Conservation (phyloP, 2,113 vertebrate species). For the Diphyllodes magnificus region DNA sequence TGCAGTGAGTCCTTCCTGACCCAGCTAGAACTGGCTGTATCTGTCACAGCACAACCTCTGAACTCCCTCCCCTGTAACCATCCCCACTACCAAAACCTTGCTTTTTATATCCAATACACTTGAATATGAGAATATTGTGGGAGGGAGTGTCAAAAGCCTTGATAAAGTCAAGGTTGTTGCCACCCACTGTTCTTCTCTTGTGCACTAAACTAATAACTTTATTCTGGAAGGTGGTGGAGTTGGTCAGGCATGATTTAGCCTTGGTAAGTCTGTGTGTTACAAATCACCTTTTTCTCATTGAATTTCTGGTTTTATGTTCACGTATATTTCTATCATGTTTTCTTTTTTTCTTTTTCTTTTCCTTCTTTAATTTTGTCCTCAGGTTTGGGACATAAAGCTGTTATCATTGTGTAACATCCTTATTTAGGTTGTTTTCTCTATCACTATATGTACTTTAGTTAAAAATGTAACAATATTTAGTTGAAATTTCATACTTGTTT, state of each 20-base stretch:
- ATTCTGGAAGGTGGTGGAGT: background rate
- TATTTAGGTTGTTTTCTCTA: background rate
- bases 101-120: background rate
- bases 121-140: background rate
- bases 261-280: background rate
- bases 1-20: background rate
- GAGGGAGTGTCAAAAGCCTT: background rate
- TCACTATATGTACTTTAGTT: background rate
- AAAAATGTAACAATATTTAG: background rate
- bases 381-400: background rate
- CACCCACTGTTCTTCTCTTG: background rate
- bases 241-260: background rate
- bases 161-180: background rate
- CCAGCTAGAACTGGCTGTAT: background rate
- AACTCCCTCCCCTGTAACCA: background rate
- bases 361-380: background rate
- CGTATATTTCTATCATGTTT: background rate
- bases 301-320: background rate
- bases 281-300: background rate
- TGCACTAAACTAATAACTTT: background rate
- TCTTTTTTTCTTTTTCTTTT: background rate
- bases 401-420: accelerated
- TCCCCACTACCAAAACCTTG: background rate
- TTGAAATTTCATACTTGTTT: background rate
- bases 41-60: background rate